phyloP scores from a whole-genome alignment of 2,888 invertebrate genomes.

The Terebella lapidaria region DNA sequence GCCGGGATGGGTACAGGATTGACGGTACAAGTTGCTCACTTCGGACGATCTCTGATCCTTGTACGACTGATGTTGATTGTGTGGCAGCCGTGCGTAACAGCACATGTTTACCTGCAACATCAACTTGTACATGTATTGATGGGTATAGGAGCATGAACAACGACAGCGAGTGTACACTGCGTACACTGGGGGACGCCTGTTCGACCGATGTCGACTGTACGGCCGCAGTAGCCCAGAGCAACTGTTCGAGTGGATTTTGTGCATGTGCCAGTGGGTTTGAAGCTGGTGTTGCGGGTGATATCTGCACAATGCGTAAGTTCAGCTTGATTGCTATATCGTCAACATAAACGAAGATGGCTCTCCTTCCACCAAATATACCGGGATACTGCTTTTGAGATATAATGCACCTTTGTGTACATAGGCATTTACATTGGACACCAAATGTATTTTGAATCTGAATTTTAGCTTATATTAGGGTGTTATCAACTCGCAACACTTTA shows the following conservation, averaged over 20 bases:
- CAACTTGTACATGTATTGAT: background rate
- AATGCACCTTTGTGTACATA: too few relatives aligned
- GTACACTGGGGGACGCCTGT: background rate
- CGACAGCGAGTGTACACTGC: background rate
- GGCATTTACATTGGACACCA: too few relatives aligned
- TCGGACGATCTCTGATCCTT: background rate
- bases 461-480: too few relatives aligned
- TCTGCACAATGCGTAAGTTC: too few relatives aligned
- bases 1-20: background rate
- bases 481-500: too few relatives aligned
- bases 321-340: too few relatives aligned
- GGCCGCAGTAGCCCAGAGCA: background rate
- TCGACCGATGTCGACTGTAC: background rate
- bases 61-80: background rate
- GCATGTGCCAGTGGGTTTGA: background rate
- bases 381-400: too few relatives aligned
- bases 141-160: background rate
- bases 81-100: background rate
- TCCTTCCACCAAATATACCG: too few relatives aligned
- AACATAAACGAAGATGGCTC: too few relatives aligned
- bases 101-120: background rate
- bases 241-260: background rate
- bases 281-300: too few relatives aligned
- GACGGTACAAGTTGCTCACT: background rate
- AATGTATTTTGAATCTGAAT: too few relatives aligned